Conservation (phyloP, 2,113 vertebrate genomes). For the Shinisaurus crocodilurus region DNA sequence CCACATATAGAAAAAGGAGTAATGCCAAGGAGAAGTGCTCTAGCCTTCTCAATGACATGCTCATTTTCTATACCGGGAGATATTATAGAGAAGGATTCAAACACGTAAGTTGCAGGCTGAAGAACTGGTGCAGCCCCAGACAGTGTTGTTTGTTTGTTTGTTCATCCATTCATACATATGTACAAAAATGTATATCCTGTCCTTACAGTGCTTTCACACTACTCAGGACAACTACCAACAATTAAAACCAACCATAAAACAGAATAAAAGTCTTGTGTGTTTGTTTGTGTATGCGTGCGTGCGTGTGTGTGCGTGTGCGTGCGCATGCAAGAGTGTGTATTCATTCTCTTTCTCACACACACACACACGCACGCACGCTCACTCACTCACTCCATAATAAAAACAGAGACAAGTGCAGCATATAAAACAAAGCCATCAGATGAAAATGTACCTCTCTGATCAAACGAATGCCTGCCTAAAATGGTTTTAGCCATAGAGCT, state of each 20-base stretch:
- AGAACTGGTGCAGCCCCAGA: background rate
- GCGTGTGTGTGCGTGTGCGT: too few relatives aligned
- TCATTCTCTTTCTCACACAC: too few relatives aligned
- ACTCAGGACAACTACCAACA: too few relatives aligned
- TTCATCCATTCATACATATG: too few relatives aligned
- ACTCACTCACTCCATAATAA: too few relatives aligned
- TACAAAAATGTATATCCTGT: background rate
- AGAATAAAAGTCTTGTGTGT: background rate
- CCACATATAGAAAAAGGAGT: background rate
- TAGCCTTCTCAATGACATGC: background rate
- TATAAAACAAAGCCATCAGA: too few relatives aligned
- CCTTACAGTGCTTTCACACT: background rate
- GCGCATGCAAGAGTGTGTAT: too few relatives aligned
- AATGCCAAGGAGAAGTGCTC: background rate
- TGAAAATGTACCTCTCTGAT: too few relatives aligned
- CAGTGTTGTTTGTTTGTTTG: background rate
- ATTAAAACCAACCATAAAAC: background rate
- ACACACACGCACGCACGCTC: too few relatives aligned
- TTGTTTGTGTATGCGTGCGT: too few relatives aligned
- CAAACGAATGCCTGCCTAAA: too few relatives aligned
- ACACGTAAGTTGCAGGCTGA: background rate
- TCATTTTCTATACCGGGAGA: background rate
- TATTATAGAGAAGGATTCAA: background rate
- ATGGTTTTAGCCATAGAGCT: background rate
- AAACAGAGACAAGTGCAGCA: too few relatives aligned